These are phyloP conservation scores for Himalopsyche kuldschensis DNA, from an alignment of 2,888 invertebrate genomes.

Conservation along the genomic window DNA sequence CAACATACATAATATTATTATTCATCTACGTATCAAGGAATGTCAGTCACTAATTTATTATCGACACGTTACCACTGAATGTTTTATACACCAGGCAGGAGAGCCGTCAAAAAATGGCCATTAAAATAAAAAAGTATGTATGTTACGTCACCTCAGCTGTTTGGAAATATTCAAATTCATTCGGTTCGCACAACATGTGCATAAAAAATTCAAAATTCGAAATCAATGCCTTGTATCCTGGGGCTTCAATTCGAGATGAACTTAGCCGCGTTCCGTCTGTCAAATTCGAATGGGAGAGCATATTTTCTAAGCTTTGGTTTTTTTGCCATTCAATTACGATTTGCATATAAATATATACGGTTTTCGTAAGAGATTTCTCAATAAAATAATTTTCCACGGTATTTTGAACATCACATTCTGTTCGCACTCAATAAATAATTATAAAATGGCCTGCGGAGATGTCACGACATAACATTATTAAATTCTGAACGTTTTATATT, in stretches of 20 bases:
- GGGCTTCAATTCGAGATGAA: not conserved
- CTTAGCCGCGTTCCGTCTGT: not conserved
- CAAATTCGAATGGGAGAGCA: not conserved
- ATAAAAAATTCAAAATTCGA: conserved; percentile 29
- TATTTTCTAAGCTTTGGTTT: not conserved
- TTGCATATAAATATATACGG: not conserved
- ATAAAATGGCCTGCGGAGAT: too few species aligned
- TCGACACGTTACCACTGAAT: conserved; percentile 33
- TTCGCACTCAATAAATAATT: too few species aligned
- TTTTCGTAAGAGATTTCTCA: not conserved
- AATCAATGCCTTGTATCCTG: conserved; percentile 2
- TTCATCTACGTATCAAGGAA: conserved; percentile 10
- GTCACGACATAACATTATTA: too few species aligned
- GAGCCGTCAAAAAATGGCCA: conserved; percentile 1
- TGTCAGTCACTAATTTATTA: conserved; percentile 36
- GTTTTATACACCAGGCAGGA: conserved; percentile 11
- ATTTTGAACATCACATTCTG: too few species aligned
- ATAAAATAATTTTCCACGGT: not conserved
- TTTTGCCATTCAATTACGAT: not conserved
- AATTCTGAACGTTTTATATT: too few species aligned
- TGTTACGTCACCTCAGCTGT: conserved; percentile 35
- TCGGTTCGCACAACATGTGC: conserved; percentile 2
- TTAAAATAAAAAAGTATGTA: not conserved
- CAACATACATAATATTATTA: not conserved
- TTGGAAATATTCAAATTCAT: conserved; percentile 23